These are phyloP conservation scores for Laterallus jamaicensis DNA, from an alignment of 2,113 vertebrate genomes.

Conservation along the genomic window DNA sequence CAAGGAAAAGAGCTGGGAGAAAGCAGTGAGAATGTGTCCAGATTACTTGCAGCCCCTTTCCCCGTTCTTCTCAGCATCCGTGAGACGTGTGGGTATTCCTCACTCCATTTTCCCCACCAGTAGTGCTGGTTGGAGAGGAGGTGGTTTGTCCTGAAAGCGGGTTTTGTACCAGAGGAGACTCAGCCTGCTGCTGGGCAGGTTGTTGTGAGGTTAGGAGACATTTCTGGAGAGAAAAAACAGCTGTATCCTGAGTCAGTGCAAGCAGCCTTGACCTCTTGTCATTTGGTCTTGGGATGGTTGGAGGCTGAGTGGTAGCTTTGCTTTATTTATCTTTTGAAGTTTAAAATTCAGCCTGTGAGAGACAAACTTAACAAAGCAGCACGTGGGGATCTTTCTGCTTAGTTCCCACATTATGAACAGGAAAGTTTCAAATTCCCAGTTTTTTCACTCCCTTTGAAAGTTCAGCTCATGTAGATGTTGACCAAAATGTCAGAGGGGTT, in stretches of 20 bases:
- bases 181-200: neutral
- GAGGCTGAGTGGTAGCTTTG: neutral
- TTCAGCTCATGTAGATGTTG: neutral
- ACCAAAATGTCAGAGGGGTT: slow-evolving; percentile 40
- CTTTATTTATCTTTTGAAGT: neutral
- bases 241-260: neutral
- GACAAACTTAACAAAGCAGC: neutral
- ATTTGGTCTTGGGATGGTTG: neutral
- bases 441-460: neutral
- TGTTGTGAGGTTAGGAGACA: neutral
- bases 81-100: neutral
- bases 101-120: neutral
- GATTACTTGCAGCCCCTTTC: neutral
- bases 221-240: neutral
- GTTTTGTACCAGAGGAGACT: neutral
- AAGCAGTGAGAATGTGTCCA: neutral
- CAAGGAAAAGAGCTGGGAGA: neutral
- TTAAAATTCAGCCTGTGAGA: neutral
- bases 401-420: neutral
- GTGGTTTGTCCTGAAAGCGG: neutral
- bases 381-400: neutral
- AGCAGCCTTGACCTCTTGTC: neutral
- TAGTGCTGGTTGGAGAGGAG: neutral
- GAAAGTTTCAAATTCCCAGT: neutral
- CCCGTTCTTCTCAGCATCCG: neutral